Evolutionary conservation across 2,797 vertebrate species (phyloP).

Genomic region (Hypotaenidia philippensis): DNA sequence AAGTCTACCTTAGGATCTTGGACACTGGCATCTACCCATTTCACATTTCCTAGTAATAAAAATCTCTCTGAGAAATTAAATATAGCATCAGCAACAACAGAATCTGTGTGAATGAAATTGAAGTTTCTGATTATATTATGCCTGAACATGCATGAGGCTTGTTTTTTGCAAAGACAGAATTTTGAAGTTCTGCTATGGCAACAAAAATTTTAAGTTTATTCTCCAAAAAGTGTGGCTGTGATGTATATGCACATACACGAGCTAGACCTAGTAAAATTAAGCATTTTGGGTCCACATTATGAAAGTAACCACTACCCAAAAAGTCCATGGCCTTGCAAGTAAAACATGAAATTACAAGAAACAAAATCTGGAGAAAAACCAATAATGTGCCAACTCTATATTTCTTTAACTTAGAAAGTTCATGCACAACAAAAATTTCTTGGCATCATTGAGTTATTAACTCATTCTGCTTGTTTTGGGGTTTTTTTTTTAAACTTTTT

Average conservation of each 20-base stretch:
- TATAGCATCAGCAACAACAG: not conserved
- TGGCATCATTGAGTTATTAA: not conserved
- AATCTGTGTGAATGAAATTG: not conserved
- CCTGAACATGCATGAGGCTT: not conserved
- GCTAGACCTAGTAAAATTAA: not conserved
- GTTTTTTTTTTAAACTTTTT: not conserved
- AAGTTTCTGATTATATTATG: not conserved
- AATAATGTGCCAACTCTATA: not conserved
- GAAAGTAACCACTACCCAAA: not conserved
- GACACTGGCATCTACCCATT: not conserved
- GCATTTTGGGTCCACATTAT: not conserved
- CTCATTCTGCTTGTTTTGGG: not conserved
- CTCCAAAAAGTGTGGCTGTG: not conserved
- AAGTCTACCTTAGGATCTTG: not conserved
- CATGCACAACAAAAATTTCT: not conserved
- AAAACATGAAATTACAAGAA: not conserved
- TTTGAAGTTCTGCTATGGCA: not conserved
- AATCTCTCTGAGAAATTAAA: not conserved
- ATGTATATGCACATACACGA: not conserved
- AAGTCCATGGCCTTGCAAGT: not conserved
- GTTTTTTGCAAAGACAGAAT: not conserved
- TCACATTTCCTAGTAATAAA: not conserved
- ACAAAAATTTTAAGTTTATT: not conserved
- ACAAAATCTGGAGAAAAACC: not conserved
- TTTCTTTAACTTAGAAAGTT: not conserved